Evolutionary conservation across 1,140 invertebrate species (phyloP).

Genomic region (Teleopsis dalmanni): DNA sequence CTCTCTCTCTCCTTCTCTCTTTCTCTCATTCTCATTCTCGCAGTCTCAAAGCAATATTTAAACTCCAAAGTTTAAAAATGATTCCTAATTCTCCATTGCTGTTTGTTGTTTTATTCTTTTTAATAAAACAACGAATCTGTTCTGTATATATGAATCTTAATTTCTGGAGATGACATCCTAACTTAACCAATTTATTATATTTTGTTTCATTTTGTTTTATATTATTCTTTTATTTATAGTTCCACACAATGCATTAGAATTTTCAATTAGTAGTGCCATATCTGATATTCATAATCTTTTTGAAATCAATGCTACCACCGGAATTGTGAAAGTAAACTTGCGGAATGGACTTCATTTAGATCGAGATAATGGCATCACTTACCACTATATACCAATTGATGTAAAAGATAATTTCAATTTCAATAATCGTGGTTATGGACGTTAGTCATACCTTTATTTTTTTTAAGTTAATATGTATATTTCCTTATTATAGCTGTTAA

Average conservation of each 20-base stretch:
- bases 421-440: conserved; percentile 2
- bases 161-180: no score
- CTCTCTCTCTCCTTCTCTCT: no score
- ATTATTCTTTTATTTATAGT: conserved; percentile 22
- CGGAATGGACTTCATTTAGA: conserved; percentile 42
- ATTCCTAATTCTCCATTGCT: no score
- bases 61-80: no score
- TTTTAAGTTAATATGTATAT: neutral
- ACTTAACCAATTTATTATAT: no score
- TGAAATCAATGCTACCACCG: conserved; percentile 42
- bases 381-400: conserved; percentile 45
- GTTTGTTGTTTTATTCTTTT: no score
- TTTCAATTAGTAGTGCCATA: conserved; percentile 36
- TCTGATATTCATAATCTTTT: conserved; percentile 45
- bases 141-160: no score
- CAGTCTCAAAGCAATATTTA: no score
- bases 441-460: conserved; percentile 2
- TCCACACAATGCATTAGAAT: conserved; percentile 39
- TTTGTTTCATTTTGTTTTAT: no score
- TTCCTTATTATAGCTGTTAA: conserved; percentile 7
- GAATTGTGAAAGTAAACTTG: conserved; percentile 43
- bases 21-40: no score
- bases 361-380: conserved; percentile 43
- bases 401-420: conserved; percentile 46
- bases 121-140: no score